Evolutionary conservation across 2,113 vertebrate species (phyloP), one percentile per base, ranked within the genome.

Genomic region (Danio rerio): DNA sequence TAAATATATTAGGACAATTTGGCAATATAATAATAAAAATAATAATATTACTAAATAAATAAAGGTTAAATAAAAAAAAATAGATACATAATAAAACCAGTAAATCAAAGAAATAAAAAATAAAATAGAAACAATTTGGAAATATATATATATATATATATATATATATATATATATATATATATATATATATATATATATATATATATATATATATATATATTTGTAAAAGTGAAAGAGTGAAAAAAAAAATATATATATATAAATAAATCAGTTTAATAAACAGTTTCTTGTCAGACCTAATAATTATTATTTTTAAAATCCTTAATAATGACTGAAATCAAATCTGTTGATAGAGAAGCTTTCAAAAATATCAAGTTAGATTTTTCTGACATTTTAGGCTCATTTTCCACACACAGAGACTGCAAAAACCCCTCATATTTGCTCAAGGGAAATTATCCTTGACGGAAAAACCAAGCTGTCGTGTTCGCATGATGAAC

Each of bases 381-480:
- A 58, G 10, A 45, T 74, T 75, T 56, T 73, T 69, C 42, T 8
- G 55, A 59, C 73, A 47, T 58, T 59, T 21, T 59, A 76, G 73
- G 42, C 73, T 61, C 42, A 47, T 76, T 75, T 75, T 45, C 42
- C 55, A 76, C 55, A 20, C 15, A 45, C 42, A 47, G 72, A 75
- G 31, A 31, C 12, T 9, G 40, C 58, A 42, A 74, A 74, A 74
- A 43, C 18, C 66, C 49, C 20, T 69, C n/a, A 69, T 12, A 3
- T 43, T 55, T 74, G 40, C 31, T 58, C 10, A 49, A 49, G 11
- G 18, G 58, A 75, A 61, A 31, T 13, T 1, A 61, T 18, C 31
- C 8, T 42, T 43, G 16, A 74, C 1, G 15, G 0, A 56, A 43
- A 74, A 61, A 20, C 1, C 1, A 1, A 59, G 42, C 47, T 71